Percentiles rank a stretch among this genome's conserved stretches.
phyloP scores from a whole-genome alignment of 2,888 invertebrate genomes.

The Lepidochrysops patricia region DNA sequence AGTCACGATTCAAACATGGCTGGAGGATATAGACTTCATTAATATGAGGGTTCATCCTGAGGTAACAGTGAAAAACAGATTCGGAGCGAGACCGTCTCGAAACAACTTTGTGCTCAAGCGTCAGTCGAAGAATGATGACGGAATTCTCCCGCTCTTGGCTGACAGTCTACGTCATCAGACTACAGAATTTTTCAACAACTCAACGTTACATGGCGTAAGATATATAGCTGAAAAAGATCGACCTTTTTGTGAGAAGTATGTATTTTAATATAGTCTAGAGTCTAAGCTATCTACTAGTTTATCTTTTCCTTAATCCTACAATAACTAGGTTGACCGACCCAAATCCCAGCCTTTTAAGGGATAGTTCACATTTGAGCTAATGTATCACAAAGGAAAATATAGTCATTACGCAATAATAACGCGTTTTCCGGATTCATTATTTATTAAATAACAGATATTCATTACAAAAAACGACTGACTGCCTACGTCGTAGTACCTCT shows the following conservation, averaged over 20 bases:
- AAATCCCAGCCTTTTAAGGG: no score
- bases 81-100: conserved; percentile 21
- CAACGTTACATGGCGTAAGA: conserved; percentile 84
- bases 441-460: no score
- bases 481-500: no score
- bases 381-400: no score
- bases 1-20: background rate
- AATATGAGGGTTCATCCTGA: conserved; percentile 55
- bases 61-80: conserved; percentile 29
- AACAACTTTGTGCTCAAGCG: background rate
- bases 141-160: conserved; percentile 59
- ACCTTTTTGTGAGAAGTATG: conserved; percentile 85
- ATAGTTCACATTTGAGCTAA: no score
- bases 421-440: no score
- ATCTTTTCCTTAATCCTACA: no score
- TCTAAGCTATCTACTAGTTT: no score
- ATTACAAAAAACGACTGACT: no score
- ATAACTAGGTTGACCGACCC: no score
- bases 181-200: conserved; percentile 83
- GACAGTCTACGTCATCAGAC: conserved; percentile 81
- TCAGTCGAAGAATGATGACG: conserved; percentile 29
- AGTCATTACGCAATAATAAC: no score
- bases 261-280: conserved; percentile 22
- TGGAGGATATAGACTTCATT: background rate
- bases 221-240: conserved; percentile 84